Percentiles rank a stretch among this genome's conserved stretches.
Evolutionary conservation across 2,797 vertebrate species (phyloP).

Genomic region (Paguma larvata): DNA sequence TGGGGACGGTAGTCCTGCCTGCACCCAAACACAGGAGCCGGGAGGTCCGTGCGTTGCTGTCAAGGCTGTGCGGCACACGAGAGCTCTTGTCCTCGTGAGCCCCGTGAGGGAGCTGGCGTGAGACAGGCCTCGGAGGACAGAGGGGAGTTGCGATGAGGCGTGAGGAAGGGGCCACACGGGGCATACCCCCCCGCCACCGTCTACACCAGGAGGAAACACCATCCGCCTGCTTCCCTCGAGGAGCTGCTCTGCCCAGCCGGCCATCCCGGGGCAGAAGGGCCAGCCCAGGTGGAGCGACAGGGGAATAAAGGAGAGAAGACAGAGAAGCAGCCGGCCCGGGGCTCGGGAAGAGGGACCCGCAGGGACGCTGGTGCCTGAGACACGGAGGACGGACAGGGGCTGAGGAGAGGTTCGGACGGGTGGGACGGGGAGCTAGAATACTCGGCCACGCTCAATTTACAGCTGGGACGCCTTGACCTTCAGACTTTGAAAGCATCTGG

Average conservation of each 20-base stretch:
- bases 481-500: background rate
- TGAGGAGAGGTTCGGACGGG: background rate
- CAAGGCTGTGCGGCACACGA: fast-evolving
- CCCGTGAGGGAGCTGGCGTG: fast-evolving
- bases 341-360: background rate
- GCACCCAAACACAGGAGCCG: background rate
- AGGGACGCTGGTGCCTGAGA: background rate
- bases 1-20: fast-evolving
- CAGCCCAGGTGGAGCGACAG: background rate
- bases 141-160: background rate
- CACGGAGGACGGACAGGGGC: fast-evolving
- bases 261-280: fast-evolving
- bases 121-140: background rate
- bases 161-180: background rate
- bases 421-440: background rate
- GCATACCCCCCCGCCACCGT: fast-evolving
- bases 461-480: background rate
- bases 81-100: fast-evolving
- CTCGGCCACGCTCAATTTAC: background rate
- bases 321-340: background rate
- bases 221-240: background rate
- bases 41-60: fast-evolving
- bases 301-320: background rate
- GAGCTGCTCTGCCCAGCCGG: background rate
- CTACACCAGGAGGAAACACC: no score